Base-by-base conservation (phyloP, 1,140 invertebrate species). In the Ptiloglossa arizonensis region DNA sequence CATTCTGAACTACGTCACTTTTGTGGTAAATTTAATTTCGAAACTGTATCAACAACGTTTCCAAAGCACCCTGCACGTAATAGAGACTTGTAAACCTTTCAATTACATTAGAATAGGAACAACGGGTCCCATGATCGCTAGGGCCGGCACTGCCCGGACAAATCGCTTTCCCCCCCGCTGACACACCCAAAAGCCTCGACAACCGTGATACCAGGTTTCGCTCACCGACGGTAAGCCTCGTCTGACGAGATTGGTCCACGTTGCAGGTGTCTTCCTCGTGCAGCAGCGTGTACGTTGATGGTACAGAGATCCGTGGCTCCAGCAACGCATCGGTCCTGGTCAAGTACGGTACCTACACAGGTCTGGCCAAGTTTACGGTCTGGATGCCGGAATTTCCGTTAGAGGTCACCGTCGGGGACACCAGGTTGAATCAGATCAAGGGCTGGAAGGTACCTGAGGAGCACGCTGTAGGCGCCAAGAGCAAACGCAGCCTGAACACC, bases 341-440 rank as follows among this genome's bases (percentile, higher is more conserved):
- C 9, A 98, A 98, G 91, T 99, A 98, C 89, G 98, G 97, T 9
- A 97, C 97, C 0, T 97, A 98, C 88, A 97, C 96, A 9, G 97
- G 97, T 9, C 90, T 97, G 52, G 96, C 97, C 0, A 94, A 95
- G 77, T 98, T 99, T 89, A 97, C 96, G 11, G 98, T 99, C 0
- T 99, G 98, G 98, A 98, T 98, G 95, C 98, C 98, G 0, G 97
- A 98, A 90, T 96, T 98, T 85, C 97, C 97, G 0, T 92, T 99
- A 52, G 97, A 98, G 87, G 95, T 99, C 22, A 95, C 96, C 74
- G 95, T 99, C 1, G 95, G 96, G 2, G 98, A 99, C 92, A 95
- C 95, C 59, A 95, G 97, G 77, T 94, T 99, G 13, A 98, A 97
- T 57, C 97, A 98, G 91, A 96, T 99, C 75, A 98, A 98, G 93